Base-by-base conservation (phyloP, 2,797 vertebrate genomes). In the Megaceryle alcyon region DNA sequence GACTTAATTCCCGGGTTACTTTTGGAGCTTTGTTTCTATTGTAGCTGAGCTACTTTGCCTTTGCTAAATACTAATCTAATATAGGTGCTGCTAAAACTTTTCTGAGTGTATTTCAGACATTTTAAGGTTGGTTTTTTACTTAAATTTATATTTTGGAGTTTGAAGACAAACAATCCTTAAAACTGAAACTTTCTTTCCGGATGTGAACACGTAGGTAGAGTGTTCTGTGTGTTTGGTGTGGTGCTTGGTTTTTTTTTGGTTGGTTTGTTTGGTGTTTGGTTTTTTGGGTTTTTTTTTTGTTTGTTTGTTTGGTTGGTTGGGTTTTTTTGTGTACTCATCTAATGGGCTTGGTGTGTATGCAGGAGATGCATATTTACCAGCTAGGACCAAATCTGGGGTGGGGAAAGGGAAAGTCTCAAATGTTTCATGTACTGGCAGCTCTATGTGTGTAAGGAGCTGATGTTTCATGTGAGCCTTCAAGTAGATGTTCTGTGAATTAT, bases 341-440 rank as follows among this genome's bases (percentile, higher is more conserved):
- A 8, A 29, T 9, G n/a, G n/a, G 10, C 14, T 61, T 48, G 15
- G 28, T 2, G 10, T 6, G 13, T 23, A 29, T n/a, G 21, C 0
- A 9, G 5, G 29, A 7, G 10, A 7, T 5, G 5, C 9, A 0
- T 7, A 1, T 29, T 29, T 82, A 53, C n/a, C 17, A 53, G 26
- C 31, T 48, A 59, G 49, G 37, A 35, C 28, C 7, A 21, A 60
- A 84, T 35, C 48, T 49, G 29, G 21, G n/a, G 35, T 2, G 1
- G 28, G 43, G 29, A 51, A 65, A 49, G 9, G 29, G 10, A 41
- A 41, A 53, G 39, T 16, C 31, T 22, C 8, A 28, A 43, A 16
- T 9, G 5, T 31, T 43, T 23, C 7, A 14, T 51, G 21, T 10
- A 26, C 35, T 43, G 76, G 29, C 46, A 79, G 9, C 21, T 82